Evolutionary conservation across 2,113 vertebrate genomes (phyloP).

Genomic region (Speoplatyrhinus poulsoni): DNA sequence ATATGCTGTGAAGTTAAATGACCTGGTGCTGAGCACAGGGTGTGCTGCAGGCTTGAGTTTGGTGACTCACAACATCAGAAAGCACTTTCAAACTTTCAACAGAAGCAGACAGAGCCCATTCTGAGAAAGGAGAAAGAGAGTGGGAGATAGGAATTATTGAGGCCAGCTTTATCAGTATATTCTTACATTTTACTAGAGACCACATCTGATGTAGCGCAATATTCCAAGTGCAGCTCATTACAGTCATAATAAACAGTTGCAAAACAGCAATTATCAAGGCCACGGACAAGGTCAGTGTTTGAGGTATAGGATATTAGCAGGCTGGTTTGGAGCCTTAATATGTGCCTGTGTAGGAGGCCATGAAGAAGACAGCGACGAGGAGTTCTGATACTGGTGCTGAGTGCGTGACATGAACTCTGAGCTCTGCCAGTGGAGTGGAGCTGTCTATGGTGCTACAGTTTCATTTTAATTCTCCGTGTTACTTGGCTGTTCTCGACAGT

Average conservation of each 20-base stretch:
- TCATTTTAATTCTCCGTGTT: neutral
- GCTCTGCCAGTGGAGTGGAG: neutral
- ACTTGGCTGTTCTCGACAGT: neutral
- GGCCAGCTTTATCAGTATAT: too few species aligned
- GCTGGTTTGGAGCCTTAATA: too few species aligned
- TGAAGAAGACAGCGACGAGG: too few species aligned
- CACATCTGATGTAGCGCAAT: neutral
- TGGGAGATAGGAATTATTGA: conserved; percentile 6
- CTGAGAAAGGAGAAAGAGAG: neutral
- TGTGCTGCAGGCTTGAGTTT: conserved; percentile 20
- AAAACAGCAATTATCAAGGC: too few species aligned
- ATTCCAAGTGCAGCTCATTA: neutral
- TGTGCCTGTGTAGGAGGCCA: too few species aligned
- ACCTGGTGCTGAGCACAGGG: conserved; percentile 13
- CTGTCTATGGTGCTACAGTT: conserved; percentile 40
- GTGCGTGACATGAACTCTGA: too few species aligned
- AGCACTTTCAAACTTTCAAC: conserved; percentile 27
- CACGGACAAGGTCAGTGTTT: too few species aligned
- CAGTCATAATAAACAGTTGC: neutral
- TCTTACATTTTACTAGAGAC: too few species aligned
- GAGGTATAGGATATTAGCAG: too few species aligned
- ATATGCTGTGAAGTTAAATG: conserved; percentile 5
- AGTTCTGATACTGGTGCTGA: too few species aligned
- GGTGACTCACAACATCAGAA: conserved; percentile 22
- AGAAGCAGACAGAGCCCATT: conserved; percentile 19